phyloP scores from a whole-genome alignment of 2,797 vertebrate genomes.

The Triplophysa yarkandensis region DNA sequence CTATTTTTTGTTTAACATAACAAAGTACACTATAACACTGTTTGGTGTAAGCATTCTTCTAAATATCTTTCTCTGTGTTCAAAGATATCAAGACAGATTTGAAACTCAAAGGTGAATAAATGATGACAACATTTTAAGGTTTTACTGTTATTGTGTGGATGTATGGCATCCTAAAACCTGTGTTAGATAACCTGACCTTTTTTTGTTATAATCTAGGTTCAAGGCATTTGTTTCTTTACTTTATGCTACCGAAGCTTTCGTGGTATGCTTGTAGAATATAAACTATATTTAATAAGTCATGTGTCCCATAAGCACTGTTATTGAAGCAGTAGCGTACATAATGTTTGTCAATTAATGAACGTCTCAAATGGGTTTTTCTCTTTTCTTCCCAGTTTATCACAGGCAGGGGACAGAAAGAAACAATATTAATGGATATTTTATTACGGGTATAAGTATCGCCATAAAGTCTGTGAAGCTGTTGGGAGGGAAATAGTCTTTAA shows the following conservation, averaged over 20 bases:
- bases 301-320: neutral
- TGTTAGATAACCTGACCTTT: neutral
- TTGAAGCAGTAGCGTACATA: neutral
- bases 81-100: no score
- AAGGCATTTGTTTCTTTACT: neutral
- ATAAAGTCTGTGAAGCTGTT: neutral
- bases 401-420: neutral
- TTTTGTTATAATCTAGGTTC: neutral
- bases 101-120: no score
- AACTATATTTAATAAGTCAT: neutral
- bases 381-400: neutral
- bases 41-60: no score
- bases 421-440: slow-evolving; percentile 7
- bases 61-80: no score
- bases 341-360: neutral
- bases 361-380: neutral
- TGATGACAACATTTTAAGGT: no score
- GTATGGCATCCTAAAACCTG: neutral
- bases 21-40: no score
- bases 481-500: neutral
- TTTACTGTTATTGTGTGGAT: neutral
- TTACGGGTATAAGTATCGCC: neutral
- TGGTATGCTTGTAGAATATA: neutral
- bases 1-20: no score
- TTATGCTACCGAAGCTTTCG: no score